phyloP scores from a whole-genome alignment of 2,797 vertebrate species.

The Crax fasciolata region DNA sequence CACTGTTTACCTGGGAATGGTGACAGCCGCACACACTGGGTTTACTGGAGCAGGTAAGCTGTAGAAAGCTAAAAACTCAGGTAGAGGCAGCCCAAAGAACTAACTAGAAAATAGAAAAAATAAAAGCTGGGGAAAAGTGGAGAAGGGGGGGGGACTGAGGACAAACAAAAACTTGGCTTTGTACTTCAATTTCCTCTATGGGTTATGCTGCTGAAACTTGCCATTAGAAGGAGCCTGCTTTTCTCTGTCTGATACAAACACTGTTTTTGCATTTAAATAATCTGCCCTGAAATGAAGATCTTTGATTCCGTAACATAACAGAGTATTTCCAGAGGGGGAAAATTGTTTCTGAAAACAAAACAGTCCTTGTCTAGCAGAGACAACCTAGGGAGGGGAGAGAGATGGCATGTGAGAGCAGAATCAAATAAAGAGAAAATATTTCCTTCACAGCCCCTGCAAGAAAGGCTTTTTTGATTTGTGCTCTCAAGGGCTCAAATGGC shows the following conservation, averaged over 20 bases:
- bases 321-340: slow-evolving; percentile 49
- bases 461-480: background rate
- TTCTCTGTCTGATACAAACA: slow-evolving; percentile 14
- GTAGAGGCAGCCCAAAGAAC: background rate
- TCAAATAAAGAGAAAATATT: background rate
- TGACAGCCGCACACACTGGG: accelerated
- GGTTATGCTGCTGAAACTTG: background rate
- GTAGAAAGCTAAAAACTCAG: background rate
- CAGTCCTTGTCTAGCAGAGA: background rate
- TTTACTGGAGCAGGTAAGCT: accelerated
- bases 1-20: accelerated
- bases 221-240: background rate
- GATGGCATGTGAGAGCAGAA: background rate
- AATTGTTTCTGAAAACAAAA: slow-evolving; percentile 60
- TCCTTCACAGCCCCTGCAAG: background rate
- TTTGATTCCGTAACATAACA: slow-evolving; percentile 59
- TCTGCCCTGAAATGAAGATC: slow-evolving; percentile 13
- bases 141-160: accelerated
- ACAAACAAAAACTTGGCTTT: slow-evolving; percentile 8
- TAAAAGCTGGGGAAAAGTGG: background rate
- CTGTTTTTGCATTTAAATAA: slow-evolving; percentile 50
- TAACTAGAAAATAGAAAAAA: background rate
- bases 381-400: background rate
- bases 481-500: background rate
- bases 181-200: background rate